Evolutionary conservation across 2,888 invertebrate species (phyloP), one percentile per base, ranked within the genome.

Genomic region (Diabrotica balteata): DNA sequence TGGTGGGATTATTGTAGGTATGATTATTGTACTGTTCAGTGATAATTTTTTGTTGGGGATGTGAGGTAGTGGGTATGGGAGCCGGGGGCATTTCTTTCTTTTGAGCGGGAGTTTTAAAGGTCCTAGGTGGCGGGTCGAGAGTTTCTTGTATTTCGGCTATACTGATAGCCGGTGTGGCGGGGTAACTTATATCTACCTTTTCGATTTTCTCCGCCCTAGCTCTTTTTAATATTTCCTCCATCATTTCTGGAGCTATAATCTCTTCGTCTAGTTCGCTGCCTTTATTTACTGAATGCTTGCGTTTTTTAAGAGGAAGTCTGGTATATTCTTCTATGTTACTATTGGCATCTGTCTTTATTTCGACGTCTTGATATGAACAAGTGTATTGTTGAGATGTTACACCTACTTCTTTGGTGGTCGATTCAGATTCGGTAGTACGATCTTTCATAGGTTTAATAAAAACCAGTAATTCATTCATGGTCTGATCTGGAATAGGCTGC

Each of bases 131-230:
- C 32, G 60, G 59, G 32, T 72, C 65, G 4, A 70, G 64, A 45
- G 73, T 71, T 45, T 77, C 79, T 72, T 82, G 80, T 8, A 83
- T 72, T 72, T 84, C 83, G 5, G 83, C 83, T 52, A 83, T 83
- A 67, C 82, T 82, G 22, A 83, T 80, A 80, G 83, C 83, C 6
- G 81, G 82, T 8, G 79, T 81, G 10, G 82, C 80, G 9, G 83
- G 83, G 76, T 84, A 84, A 66, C 82, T 82, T n/a, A 81, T 78
- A 69, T 81, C 80, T 57, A 71, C 68, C 47, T 72, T 74, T 42
- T 71, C 69, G 10, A 47, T 50, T 32, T 67, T 51, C 52, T 73
- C 73, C 0, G 65, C 65, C 50, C 70, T 63, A 2, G 71, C 72
- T 51, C 66, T 61, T 55, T 72, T 71, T 17, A 75, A 54, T 9